Evolutionary conservation across 1,140 invertebrate genomes (phyloP).

Genomic region (Panagrolaimus sp.): DNA sequence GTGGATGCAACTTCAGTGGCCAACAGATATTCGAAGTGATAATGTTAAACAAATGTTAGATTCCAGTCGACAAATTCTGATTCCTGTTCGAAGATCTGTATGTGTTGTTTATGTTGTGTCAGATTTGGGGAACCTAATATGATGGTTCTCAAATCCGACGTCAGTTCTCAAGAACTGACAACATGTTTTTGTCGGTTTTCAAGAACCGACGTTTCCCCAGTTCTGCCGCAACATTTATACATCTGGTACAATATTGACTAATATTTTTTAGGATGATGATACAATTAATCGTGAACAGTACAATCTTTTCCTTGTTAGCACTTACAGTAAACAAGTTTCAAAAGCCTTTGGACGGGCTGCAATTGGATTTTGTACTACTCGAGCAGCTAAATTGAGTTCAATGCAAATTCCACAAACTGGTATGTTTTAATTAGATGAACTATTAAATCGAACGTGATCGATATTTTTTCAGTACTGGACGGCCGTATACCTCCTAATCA

Average conservation of each 20-base stretch:
- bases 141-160: no score
- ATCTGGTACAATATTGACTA: no score
- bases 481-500: not conserved
- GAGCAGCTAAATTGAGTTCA: not conserved
- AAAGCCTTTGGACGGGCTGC: not conserved
- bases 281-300: not conserved
- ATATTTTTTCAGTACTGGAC: no score
- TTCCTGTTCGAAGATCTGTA: not conserved
- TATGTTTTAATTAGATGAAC: no score
- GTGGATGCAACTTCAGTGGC: constrained; percentile 27
- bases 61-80: constrained; percentile 19
- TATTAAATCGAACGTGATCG: no score
- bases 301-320: not conserved
- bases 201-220: no score
- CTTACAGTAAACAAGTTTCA: not conserved
- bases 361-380: not conserved
- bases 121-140: no score
- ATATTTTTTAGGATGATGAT: not conserved
- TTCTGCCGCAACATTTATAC: no score
- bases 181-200: no score
- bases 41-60: constrained; percentile 42
- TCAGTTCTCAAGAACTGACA: no score
- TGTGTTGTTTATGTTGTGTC: no score
- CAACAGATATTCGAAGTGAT: constrained; percentile 30
- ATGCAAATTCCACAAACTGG: not conserved